Conservation (phyloP, 2,113 vertebrate genomes). For the Bubalus kerabau region DNA sequence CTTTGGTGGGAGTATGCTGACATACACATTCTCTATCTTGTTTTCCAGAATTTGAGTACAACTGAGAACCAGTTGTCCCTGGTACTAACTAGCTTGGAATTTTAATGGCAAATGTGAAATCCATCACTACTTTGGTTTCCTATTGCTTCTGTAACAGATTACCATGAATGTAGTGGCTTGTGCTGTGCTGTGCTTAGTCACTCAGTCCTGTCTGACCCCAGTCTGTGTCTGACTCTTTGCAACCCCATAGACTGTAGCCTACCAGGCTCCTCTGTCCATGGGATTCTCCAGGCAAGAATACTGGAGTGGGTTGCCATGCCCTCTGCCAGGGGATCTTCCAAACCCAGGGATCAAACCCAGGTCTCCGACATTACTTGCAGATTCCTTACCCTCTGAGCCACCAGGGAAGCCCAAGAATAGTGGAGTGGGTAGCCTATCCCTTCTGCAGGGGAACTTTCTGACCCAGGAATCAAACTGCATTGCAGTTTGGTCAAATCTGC, state of each 20-base stretch:
- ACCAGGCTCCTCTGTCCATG: not conserved
- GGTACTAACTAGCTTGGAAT: not conserved
- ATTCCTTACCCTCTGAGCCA: not conserved
- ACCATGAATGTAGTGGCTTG: not conserved
- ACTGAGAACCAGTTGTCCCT: not conserved
- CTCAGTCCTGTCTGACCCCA: not conserved
- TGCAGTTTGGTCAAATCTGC: too few relatives aligned
- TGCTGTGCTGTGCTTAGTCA: not conserved
- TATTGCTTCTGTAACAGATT: not conserved
- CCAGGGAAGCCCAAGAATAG: not conserved
- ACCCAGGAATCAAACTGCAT: not conserved
- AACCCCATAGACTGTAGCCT: not conserved
- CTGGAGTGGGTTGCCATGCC: not conserved
- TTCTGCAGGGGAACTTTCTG: not conserved
- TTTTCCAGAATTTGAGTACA: not conserved
- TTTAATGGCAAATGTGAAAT: not conserved
- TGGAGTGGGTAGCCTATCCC: not conserved
- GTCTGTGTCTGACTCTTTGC: not conserved
- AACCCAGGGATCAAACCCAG: not conserved
- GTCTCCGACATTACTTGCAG: not conserved
- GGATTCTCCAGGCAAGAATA: not conserved
- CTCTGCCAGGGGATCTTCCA: not conserved
- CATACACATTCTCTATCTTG: not conserved
- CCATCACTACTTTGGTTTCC: not conserved
- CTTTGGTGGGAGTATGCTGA: not conserved